Conservation (phyloP, 2,113 vertebrate genomes). For the Pollachius pollachius region DNA sequence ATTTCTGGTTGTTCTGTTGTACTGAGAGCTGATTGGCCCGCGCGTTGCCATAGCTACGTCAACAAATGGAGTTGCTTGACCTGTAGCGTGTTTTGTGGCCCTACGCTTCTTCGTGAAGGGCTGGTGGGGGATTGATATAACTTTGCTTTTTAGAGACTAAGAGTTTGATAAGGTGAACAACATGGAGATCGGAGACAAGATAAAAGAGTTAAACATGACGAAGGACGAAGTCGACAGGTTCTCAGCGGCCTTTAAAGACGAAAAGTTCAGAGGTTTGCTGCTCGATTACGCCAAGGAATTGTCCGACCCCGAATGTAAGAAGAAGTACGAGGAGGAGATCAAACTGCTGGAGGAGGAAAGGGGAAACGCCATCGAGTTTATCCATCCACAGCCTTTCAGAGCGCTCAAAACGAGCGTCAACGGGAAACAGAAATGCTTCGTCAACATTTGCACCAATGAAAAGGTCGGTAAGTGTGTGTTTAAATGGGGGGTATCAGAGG, state of each 20-base stretch:
- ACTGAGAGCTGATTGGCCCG: no score
- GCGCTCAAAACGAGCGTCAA: slow-evolving; percentile 80
- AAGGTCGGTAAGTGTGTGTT: slow-evolving; percentile 69
- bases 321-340: slow-evolving; percentile 84
- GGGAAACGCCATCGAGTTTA: slow-evolving; percentile 79
- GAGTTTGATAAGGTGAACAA: background rate
- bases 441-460: slow-evolving; percentile 84
- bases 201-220: slow-evolving; percentile 79
- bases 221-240: slow-evolving; percentile 79
- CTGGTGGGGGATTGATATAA: no score
- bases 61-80: no score
- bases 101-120: no score
- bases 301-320: slow-evolving; percentile 78
- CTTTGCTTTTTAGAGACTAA: no score
- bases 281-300: slow-evolving; percentile 82
- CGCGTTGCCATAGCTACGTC: no score
- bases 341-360: slow-evolving; percentile 81
- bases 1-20: no score
- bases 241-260: slow-evolving; percentile 78
- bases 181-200: slow-evolving; percentile 55
- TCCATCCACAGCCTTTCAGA: slow-evolving; percentile 81
- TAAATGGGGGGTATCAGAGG: slow-evolving; percentile 33
- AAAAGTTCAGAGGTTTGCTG: slow-evolving; percentile 79
- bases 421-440: slow-evolving; percentile 78
- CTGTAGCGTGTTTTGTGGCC: no score